Conservation (phyloP, 2,113 vertebrate genomes). For the Acrocephalus kingi region DNA sequence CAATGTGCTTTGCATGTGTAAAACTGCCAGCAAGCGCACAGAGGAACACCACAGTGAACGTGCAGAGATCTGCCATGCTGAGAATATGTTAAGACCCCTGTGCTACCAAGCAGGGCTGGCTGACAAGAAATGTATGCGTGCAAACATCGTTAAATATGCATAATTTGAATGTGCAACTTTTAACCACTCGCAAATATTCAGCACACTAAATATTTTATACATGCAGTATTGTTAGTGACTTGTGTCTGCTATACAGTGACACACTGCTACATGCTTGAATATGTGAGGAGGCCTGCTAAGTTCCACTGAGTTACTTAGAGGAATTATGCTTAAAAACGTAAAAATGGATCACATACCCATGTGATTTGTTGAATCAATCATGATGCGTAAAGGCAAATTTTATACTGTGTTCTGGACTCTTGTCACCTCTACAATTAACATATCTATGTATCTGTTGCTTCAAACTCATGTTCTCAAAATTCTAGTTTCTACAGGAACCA, state of each 20-base stretch:
- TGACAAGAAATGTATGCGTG: accelerated
- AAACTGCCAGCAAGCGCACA: neutral
- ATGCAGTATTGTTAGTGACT: neutral
- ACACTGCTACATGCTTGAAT: neutral
- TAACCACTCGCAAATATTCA: neutral
- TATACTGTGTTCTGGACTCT: neutral
- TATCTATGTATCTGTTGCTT: neutral
- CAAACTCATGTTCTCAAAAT: neutral
- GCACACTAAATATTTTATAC: neutral
- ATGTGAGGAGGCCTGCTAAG: neutral
- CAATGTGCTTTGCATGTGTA: neutral
- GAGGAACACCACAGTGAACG: neutral
- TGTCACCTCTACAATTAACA: neutral
- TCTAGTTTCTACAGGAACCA: neutral
- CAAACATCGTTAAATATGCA: neutral
- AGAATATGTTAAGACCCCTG: neutral
- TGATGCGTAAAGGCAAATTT: neutral
- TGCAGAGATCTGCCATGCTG: neutral
- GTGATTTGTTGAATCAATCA: neutral
- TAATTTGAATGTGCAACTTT: neutral
- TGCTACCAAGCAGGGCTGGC: neutral
- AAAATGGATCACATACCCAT: neutral
- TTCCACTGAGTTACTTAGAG: neutral
- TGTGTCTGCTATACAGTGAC: neutral
- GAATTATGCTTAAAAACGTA: neutral